Percentiles rank a stretch among this genome's conserved stretches.
Conservation (phyloP, 2,797 vertebrate species). For the Serranus cabrilla region DNA sequence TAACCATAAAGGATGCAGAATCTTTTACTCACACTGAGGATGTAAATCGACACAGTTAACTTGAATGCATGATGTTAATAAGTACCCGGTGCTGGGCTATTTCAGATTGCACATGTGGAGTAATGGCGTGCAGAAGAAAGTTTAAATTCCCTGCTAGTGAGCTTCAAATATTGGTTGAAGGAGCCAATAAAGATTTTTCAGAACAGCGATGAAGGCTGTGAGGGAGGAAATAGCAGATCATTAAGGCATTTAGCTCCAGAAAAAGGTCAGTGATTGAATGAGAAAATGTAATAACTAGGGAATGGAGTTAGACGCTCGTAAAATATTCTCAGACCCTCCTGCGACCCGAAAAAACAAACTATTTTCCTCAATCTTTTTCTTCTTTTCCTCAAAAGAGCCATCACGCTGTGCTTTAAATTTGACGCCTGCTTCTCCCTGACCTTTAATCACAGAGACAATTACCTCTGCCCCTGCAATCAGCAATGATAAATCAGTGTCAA, state of each 20-base stretch:
- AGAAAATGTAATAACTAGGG: background rate
- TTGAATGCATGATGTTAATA: constrained; percentile 10
- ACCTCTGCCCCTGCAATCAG: constrained; percentile 43
- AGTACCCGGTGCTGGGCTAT: background rate
- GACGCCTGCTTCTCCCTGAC: constrained; percentile 35
- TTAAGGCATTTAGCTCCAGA: background rate
- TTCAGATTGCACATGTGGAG: constrained; percentile 8
- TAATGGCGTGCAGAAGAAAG: constrained; percentile 11
- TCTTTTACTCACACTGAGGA: constrained; percentile 18
- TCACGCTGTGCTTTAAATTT: constrained; percentile 14
- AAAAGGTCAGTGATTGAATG: constrained; percentile 17
- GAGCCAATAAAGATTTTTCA: constrained; percentile 7
- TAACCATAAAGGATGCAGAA: constrained; percentile 28
- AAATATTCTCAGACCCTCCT: constrained; percentile 18
- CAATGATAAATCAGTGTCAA: constrained; percentile 33
- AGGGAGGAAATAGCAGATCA: background rate
- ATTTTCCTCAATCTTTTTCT: background rate
- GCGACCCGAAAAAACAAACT: background rate
- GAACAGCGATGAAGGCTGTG: background rate
- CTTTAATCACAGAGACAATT: constrained; percentile 65
- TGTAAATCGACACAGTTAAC: constrained; percentile 34
- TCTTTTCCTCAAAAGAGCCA: constrained; percentile 1
- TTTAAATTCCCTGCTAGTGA: background rate
- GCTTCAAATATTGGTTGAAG: constrained; percentile 17
- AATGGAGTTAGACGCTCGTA: constrained; percentile 10